Conservation (phyloP, 2,888 invertebrate species). For the Malacosoma neustria region DNA sequence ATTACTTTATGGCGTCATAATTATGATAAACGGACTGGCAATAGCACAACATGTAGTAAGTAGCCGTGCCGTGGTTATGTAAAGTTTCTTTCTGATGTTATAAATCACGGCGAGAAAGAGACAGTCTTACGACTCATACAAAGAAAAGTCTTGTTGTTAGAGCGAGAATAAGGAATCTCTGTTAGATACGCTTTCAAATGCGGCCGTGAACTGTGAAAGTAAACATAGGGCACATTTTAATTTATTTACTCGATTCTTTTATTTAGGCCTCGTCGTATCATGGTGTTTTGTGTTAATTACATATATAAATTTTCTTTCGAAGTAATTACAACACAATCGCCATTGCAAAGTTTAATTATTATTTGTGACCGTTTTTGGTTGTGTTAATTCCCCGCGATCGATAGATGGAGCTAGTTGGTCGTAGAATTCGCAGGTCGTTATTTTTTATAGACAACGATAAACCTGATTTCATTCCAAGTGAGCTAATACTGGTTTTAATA, state of each 20-base stretch:
- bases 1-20: constrained; percentile 56
- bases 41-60: constrained; percentile 42
- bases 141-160: constrained; percentile 7
- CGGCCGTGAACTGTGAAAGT: constrained; percentile 58
- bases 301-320: no score
- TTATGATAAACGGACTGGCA: constrained; percentile 48
- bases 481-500: no score
- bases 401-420: constrained; percentile 1
- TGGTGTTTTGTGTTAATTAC: not conserved
- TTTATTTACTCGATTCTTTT: constrained; percentile 32
- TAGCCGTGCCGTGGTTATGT: constrained; percentile 46
- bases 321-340: not conserved
- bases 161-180: constrained; percentile 22
- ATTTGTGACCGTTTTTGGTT: not conserved
- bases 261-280: constrained; percentile 15
- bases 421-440: not conserved
- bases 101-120: constrained; percentile 52
- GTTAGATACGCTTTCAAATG: constrained; percentile 21
- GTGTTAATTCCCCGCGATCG: not conserved
- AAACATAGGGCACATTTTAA: constrained; percentile 43
- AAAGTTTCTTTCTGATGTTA: constrained; percentile 42
- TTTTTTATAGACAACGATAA: not conserved
- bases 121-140: constrained; percentile 17
- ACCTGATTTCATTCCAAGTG: no score
- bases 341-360: not conserved